phyloP scores from a whole-genome alignment of 2,888 invertebrate species.

The Mongoloraphidia duomilia region DNA sequence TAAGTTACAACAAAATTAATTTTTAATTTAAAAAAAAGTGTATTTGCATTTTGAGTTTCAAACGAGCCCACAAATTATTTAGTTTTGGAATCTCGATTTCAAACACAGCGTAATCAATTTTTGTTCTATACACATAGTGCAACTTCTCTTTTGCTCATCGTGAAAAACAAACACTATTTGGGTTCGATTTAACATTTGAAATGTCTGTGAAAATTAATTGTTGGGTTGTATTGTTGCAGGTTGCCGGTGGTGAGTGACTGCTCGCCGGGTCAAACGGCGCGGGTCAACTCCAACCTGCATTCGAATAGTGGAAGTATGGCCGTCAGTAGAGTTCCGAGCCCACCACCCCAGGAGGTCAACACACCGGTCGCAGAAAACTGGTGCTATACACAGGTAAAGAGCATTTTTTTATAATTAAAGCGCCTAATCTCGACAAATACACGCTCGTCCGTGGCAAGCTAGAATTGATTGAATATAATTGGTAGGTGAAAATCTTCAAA shows the following conservation, averaged over 20 bases:
- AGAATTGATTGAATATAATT: not conserved
- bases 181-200: too few species aligned
- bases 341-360: conserved; percentile 87
- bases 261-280: conserved; percentile 71
- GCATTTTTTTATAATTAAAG: conserved; percentile 1
- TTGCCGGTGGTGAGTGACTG: conserved; percentile 64
- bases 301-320: conserved; percentile 73
- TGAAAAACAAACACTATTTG: too few species aligned
- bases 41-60: too few species aligned
- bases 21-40: too few species aligned
- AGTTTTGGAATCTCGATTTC: too few species aligned
- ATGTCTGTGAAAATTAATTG: not conserved
- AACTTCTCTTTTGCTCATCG: too few species aligned
- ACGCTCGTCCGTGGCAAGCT: not conserved
- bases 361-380: conserved; percentile 99
- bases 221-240: conserved; percentile 38
- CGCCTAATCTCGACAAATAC: not conserved
- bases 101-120: too few species aligned
- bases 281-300: conserved; percentile 69
- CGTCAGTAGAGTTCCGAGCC: conserved; percentile 93
- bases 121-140: too few species aligned
- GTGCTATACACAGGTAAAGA: conserved; percentile 96
- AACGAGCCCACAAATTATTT: too few species aligned
- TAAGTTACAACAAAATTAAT: too few species aligned
- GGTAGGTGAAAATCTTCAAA: not conserved